Evolutionary conservation across 2,113 vertebrate genomes (phyloP), one percentile per base, ranked within the genome.

Genomic region (Cnemophilus loriae): DNA sequence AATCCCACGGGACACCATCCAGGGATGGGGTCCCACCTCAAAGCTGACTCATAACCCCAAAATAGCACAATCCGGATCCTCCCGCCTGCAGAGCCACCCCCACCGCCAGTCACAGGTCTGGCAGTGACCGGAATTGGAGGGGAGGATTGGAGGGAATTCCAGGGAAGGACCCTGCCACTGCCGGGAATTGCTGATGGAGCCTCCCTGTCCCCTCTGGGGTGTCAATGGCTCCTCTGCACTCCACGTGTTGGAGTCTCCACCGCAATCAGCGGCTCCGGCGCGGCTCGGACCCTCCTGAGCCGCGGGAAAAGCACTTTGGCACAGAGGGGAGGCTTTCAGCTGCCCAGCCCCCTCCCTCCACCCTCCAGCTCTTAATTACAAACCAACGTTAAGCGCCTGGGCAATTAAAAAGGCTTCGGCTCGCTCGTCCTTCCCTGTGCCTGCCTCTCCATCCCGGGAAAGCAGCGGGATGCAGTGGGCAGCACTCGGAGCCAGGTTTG

Each of bases 11-110:
- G 53, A 41, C 63, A 50, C 12, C 22, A n/a, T 0, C 33, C 52
- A n/a, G 50, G 71, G 17, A 5, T 26, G 61, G 35, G 13, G 5
- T 22, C 8, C 52, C 52, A 5, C 37, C 52, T 21, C 61, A 9
- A 4, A 42, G 52, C 44, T 28, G 21, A 6, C 17, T 13, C 41
- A 1, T 3, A 4, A 37, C 9, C 71, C 61, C 55, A 20, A 35
- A 14, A 13, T 0, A 2, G 37, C 2, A 1, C 35, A 19, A 8
- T 9, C 22, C 0, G 0, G 24, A 44, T 53, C 32, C 18, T 39
- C n/a, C 26, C 0, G 0, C 4, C 22, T 10, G 3, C 47, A 53
- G 42, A 87, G 16, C 21, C 3, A 0, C 4, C 20, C 41, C 39
- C 5, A 0, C 3, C 19, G 19, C 27, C 41, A 8, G 6, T 2